phyloP scores from a whole-genome alignment of 2,113 vertebrate genomes.

The Thamnophis sirtalis region DNA sequence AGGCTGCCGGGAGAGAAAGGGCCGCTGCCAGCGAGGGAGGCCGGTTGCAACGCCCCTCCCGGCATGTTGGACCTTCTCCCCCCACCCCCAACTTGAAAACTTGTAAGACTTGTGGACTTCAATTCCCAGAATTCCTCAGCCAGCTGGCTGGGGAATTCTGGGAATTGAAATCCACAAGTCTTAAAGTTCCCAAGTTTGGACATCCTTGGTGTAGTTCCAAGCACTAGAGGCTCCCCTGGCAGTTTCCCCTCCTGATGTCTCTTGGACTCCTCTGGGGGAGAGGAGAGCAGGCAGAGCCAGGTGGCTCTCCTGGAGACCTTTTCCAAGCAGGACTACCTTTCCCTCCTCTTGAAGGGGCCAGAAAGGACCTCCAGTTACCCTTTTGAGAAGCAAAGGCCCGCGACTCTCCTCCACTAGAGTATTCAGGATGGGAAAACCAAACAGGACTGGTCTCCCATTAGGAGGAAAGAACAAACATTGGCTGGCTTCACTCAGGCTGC shows the following conservation, averaged over 20 bases:
- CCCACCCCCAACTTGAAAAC: too few species aligned
- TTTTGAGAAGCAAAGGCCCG: accelerated
- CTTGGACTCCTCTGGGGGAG: not conserved
- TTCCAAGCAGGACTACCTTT: not conserved
- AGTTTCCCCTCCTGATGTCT: not conserved
- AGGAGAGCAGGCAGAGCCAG: not conserved
- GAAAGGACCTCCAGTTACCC: accelerated
- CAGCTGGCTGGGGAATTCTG: too few species aligned
- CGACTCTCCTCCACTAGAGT: not conserved
- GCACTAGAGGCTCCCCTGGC: not conserved
- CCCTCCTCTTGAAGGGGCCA: not conserved
- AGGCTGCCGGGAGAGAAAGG: too few species aligned
- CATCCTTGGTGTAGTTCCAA: too few species aligned
- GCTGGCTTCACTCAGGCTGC: not conserved
- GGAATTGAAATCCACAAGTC: too few species aligned
- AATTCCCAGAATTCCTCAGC: too few species aligned
- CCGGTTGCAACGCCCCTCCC: too few species aligned
- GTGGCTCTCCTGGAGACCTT: accelerated
- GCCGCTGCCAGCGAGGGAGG: too few species aligned
- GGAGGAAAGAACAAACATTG: not conserved
- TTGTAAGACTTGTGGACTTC: too few species aligned
- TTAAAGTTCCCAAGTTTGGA: too few species aligned
- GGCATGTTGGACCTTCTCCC: too few species aligned
- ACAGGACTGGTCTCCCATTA: not conserved
- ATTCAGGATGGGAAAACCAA: not conserved